Percentiles rank a stretch among this genome's conserved stretches.
Conservation (phyloP, 2,113 vertebrate species). For the Protomyctophum bolini region DNA sequence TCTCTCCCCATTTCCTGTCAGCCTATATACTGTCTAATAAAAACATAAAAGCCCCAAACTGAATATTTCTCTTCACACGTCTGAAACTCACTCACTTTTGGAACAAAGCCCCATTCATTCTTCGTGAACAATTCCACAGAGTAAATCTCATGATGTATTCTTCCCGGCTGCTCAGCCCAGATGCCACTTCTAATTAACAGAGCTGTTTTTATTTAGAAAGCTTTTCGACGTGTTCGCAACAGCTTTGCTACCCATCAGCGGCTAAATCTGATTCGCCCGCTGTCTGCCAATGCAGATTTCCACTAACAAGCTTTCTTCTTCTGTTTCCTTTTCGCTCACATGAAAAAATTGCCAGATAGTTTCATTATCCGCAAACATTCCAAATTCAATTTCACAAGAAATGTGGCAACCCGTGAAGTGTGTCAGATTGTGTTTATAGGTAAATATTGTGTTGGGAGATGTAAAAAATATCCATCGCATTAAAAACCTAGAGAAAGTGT, state of each 20-base stretch:
- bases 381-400: slow-evolving; percentile 8
- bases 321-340: background rate
- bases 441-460: slow-evolving; percentile 13
- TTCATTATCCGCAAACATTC: slow-evolving; percentile 31
- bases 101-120: no score
- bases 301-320: slow-evolving; percentile 7
- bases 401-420: slow-evolving; percentile 1
- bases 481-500: background rate
- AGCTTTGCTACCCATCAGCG: slow-evolving; percentile 41
- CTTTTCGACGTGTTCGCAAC: slow-evolving; percentile 1
- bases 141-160: slow-evolving; percentile 14
- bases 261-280: slow-evolving; percentile 35
- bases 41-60: no score
- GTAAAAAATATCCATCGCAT: background rate
- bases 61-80: no score
- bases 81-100: no score
- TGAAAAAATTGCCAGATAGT: slow-evolving; percentile 14
- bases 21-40: no score
- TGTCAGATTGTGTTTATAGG: slow-evolving; percentile 7
- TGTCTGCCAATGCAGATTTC: slow-evolving; percentile 14
- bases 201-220: slow-evolving; percentile 14
- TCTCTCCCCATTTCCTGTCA: no score
- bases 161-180: slow-evolving; percentile 24
- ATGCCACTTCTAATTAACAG: slow-evolving; percentile 46
- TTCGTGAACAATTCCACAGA: background rate